A percentile compares a stretch with the other conserved stretches of the same genome.
These are phyloP conservation scores for Dascillus cervinus DNA, from an alignment of 2,888 invertebrate genomes.

Conservation along the genomic window DNA sequence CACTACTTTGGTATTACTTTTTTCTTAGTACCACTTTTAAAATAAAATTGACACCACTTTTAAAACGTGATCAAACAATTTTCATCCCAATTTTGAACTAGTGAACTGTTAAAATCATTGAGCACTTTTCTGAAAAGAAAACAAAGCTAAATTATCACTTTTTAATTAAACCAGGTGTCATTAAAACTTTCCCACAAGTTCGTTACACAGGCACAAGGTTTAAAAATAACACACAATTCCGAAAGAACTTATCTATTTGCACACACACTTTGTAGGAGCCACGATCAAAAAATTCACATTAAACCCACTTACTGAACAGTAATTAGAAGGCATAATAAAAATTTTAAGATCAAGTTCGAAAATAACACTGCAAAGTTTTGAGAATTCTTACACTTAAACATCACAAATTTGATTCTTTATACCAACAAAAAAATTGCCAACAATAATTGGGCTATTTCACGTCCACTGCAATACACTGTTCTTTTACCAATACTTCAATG, in stretches of 20 bases:
- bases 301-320: no score
- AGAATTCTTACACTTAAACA: slow-evolving; percentile 6
- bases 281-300: slow-evolving; percentile 10
- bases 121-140: no score
- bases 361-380: slow-evolving; percentile 6
- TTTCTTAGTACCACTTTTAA: no score
- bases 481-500: slow-evolving; percentile 10
- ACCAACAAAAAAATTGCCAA: slow-evolving; percentile 5
- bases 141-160: no score
- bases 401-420: slow-evolving; percentile 5
- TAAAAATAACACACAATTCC: slow-evolving; percentile 12
- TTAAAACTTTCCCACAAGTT: no score
- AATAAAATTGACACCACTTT: no score
- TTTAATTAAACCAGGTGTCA: no score
- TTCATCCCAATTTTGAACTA: no score
- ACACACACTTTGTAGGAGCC: slow-evolving; percentile 13
- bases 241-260: slow-evolving; percentile 22
- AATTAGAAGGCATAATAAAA: slow-evolving; percentile 5
- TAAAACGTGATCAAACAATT: no score
- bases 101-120: no score
- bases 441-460: no score
- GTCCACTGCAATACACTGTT: slow-evolving; percentile 20
- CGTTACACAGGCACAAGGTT: slow-evolving; percentile 12
- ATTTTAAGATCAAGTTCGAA: slow-evolving; percentile 6
- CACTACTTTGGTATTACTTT: no score